Conservation (phyloP, 1,140 invertebrate genomes). For the Anoplophora glabripennis region DNA sequence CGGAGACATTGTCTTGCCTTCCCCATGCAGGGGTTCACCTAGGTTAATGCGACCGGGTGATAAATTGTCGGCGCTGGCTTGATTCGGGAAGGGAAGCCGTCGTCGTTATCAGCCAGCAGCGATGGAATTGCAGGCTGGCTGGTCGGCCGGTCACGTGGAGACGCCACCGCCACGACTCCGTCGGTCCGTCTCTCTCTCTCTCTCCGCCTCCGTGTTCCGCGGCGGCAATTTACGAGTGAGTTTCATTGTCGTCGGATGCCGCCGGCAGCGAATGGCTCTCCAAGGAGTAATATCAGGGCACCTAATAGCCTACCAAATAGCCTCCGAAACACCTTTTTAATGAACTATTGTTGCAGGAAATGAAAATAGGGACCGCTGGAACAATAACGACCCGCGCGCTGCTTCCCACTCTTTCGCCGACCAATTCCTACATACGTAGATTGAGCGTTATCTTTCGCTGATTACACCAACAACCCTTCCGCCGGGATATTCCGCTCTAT, state of each 20-base stretch:
- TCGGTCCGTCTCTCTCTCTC: constrained; percentile 13
- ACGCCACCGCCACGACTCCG: constrained; percentile 24
- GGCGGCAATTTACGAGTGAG: constrained; percentile 45
- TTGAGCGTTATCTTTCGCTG: constrained; percentile 33
- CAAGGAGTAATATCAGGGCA: constrained; percentile 60
- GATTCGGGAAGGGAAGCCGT: constrained; percentile 13
- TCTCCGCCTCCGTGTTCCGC: constrained; percentile 10
- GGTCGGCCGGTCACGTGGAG: constrained; percentile 25
- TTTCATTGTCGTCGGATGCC: constrained; percentile 48
- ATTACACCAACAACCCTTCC: constrained; percentile 40
- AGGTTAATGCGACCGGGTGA: constrained; percentile 48
- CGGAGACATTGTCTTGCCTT: constrained; percentile 45
- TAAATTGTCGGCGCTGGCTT: constrained; percentile 45
- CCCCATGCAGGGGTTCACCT: constrained; percentile 43
- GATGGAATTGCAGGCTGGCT: constrained; percentile 34
- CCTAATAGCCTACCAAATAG: constrained; percentile 67
- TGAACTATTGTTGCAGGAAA: constrained; percentile 66
- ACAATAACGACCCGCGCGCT: constrained; percentile 43
- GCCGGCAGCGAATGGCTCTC: constrained; percentile 56
- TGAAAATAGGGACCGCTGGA: constrained; percentile 55
- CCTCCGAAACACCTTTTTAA: constrained; percentile 69
- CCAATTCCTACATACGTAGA: constrained; percentile 30
- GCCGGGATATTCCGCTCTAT: constrained; percentile 25
- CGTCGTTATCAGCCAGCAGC: constrained; percentile 30
- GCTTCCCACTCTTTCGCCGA: constrained; percentile 26